These are phyloP conservation scores for Drosophila siamana DNA, from an alignment of 2,888 invertebrate species.

Conservation along the genomic window DNA sequence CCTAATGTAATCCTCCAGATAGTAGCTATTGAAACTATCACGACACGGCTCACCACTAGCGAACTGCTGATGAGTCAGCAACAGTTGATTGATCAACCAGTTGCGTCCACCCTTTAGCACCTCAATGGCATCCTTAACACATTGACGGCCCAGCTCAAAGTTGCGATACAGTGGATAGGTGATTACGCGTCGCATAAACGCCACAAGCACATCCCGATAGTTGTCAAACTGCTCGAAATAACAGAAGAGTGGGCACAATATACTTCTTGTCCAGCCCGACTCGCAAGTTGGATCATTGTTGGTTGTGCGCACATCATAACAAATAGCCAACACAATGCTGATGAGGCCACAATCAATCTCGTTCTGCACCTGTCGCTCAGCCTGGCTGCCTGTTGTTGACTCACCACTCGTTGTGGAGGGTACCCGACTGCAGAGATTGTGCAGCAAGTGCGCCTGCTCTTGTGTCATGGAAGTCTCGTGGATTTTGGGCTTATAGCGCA, in stretches of 20 bases:
- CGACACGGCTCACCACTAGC: conserved; percentile 69
- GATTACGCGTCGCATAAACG: conserved; percentile 82
- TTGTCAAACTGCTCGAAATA: conserved; percentile 83
- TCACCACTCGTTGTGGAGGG: conserved; percentile 5
- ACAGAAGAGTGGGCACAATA: conserved; percentile 79
- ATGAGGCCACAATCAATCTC: conserved; percentile 83
- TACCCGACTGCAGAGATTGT: conserved; percentile 74
- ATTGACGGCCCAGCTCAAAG: conserved; percentile 81
- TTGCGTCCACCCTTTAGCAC: conserved; percentile 75
- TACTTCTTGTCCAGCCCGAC: conserved; percentile 83
- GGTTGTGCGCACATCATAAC: conserved; percentile 83
- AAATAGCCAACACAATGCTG: conserved; percentile 83
- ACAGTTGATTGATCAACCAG: conserved; percentile 83
- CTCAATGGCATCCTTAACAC: conserved; percentile 81
- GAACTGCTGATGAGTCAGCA: conserved; percentile 77
- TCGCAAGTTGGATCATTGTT: conserved; percentile 83
- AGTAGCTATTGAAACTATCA: conserved; percentile 77
- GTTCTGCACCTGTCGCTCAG: conserved; percentile 58
- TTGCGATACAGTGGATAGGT: conserved; percentile 84
- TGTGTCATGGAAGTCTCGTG: conserved; percentile 73
- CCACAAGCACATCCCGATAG: conserved; percentile 78
- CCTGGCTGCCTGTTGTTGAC: conserved; percentile 16
- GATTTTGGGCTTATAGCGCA: conserved; percentile 76
- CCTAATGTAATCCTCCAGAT: conserved; percentile 82
- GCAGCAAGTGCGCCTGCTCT: conserved; percentile 78